Percentiles rank a stretch among this genome's conserved stretches.
Conservation (phyloP, 2,797 vertebrate genomes). For the Anisognathus igniventris region DNA sequence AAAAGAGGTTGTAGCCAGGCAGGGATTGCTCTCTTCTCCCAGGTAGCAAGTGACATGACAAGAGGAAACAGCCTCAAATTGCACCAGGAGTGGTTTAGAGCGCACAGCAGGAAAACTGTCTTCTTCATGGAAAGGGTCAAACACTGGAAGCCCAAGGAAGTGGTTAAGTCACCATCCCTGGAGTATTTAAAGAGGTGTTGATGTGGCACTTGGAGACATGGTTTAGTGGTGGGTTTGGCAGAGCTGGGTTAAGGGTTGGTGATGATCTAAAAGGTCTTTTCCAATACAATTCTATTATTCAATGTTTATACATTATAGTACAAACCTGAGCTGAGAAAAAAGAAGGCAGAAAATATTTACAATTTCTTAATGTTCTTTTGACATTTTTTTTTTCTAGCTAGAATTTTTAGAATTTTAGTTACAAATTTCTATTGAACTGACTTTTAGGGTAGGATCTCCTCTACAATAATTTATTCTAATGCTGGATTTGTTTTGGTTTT, state of each 20-base stretch:
- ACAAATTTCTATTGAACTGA: not conserved
- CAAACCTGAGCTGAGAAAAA: not conserved
- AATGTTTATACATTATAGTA: not conserved
- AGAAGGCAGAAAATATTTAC: not conserved
- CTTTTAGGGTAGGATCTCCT: not conserved
- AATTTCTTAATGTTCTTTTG: not conserved
- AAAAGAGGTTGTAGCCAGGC: not conserved
- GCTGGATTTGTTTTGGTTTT: rapidly evolving
- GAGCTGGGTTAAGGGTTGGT: not conserved
- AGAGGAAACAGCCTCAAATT: not conserved
- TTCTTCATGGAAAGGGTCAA: not conserved
- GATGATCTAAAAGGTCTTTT: not conserved
- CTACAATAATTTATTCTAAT: rapidly evolving
- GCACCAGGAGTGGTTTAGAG: not conserved
- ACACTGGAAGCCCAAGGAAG: not conserved
- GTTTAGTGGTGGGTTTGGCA: not conserved
- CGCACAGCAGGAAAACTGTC: not conserved
- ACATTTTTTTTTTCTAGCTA: not conserved
- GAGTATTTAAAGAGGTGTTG: not conserved
- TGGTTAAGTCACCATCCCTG: not conserved
- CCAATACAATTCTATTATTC: not conserved
- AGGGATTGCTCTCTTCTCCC: not conserved
- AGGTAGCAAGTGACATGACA: not conserved
- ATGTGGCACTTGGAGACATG: too few relatives aligned
- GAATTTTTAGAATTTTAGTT: not conserved